Evolutionary conservation across 2,888 invertebrate genomes (phyloP), one percentile per base, ranked within the genome.

Genomic region (Liodrosophila aerea): DNA sequence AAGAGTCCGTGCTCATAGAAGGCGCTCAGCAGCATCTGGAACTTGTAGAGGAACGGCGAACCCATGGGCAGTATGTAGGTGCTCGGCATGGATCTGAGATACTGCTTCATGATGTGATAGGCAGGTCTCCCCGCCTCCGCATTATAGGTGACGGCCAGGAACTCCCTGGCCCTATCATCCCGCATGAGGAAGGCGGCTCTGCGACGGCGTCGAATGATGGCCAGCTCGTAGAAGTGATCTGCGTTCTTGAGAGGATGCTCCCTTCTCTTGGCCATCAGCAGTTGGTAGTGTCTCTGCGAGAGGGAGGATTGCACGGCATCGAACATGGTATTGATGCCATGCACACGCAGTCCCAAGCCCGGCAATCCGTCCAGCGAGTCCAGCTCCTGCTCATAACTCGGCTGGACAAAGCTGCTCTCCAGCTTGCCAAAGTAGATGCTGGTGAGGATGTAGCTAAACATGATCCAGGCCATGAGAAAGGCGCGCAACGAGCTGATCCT

Each of bases 351-450:
- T 2, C 69, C 50, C 7, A 80, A 37, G 2, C 64, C 53, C 0
- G 45, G 3, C 1, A 88, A 27, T 2, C 78, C 85, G 1, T 70
- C 64, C 11, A 89, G 51, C 1, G 50, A 66, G 36, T 89, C 77
- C n/a, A 89, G 41, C 27, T 88, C 87, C 1, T 67, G 31, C 43
- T 87, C 85, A 47, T 80, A 89, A 7, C 66, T 68, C 0, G 89
- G 87, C 7, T 82, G 78, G 0, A 89, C 85, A 33, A 89, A 88
- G 7, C 76, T 82, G 36, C 89, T 89, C 36, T 88, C 89, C 45
- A 89, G 56, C 43, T 89, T 88, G 13, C 87, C 89, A 22, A 88
- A 83, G 47, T 88, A 89, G 13, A 88, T 76, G 16, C 66, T 75
- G 1, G 85, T 87, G 40, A 88, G 49, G 0, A 89, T 73, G 39